Conservation (phyloP, 2,113 vertebrate genomes). For the Oxygymnocypris stewartii region DNA sequence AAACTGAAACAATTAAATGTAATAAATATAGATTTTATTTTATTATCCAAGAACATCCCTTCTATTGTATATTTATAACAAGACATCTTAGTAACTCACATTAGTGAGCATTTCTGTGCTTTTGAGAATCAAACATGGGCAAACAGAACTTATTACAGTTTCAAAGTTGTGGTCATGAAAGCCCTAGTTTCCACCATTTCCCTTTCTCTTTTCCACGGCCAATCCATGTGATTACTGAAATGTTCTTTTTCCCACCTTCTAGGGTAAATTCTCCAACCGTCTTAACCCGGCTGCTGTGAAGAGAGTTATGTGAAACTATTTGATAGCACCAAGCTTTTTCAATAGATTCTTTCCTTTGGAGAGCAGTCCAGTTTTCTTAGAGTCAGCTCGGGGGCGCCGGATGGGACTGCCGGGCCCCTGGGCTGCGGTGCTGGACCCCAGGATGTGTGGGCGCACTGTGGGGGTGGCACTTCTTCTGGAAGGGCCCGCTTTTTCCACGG, state of each 20-base stretch:
- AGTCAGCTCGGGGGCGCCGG: conserved; percentile 87
- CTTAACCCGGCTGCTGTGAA: not conserved
- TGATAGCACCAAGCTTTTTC: conserved; percentile 89
- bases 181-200: conserved; percentile 74
- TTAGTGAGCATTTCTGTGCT: conserved; percentile 35
- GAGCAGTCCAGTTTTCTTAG: conserved; percentile 95
- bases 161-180: conserved; percentile 76
- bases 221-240: conserved; percentile 28
- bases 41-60: not conserved
- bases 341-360: conserved; percentile 95
- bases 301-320: conserved; percentile 72
- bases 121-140: not conserved
- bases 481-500: conserved; percentile 88
- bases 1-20: not conserved
- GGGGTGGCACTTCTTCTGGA: conserved; percentile 88
- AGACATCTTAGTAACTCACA: not conserved
- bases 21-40: not conserved
- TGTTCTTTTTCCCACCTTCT: not conserved
- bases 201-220: conserved; percentile 37
- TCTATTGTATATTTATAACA: conserved; percentile 7
- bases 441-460: conserved; percentile 81
- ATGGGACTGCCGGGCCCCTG: conserved; percentile 81
- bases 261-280: not conserved
- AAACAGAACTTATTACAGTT: not conserved
- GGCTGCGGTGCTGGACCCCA: conserved; percentile 75